Evolutionary conservation across 2,797 vertebrate species (phyloP).

Genomic region (Dromococcyx pavoninus): DNA sequence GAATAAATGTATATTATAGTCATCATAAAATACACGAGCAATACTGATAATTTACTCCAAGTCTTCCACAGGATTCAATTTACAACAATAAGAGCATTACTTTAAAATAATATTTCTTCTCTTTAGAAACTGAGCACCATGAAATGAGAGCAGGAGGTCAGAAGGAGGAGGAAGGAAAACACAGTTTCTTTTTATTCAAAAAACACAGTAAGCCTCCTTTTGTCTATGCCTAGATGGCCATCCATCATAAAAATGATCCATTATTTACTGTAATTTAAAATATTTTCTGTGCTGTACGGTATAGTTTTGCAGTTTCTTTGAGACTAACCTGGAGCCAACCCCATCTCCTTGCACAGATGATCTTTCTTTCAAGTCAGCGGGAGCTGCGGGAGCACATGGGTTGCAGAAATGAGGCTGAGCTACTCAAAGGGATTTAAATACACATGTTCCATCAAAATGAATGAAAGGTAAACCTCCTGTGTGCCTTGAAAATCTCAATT

Average conservation of each 20-base stretch:
- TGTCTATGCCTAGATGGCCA: neutral
- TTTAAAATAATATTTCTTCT: neutral
- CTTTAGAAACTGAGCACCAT: neutral
- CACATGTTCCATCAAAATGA: conserved; percentile 17
- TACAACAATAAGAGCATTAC: neutral
- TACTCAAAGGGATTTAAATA: conserved; percentile 37
- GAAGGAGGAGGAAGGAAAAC: neutral
- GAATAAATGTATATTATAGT: neutral
- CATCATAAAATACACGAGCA: neutral
- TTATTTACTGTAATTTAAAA: conserved; percentile 45
- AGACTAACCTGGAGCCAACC: conserved; percentile 17
- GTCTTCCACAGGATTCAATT: no score
- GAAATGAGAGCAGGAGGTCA: accelerated
- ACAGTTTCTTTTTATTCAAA: neutral
- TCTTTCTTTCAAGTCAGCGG: conserved; percentile 38
- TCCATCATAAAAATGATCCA: conserved; percentile 10
- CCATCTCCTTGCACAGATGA: conserved; percentile 1
- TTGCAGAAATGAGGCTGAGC: conserved; percentile 21
- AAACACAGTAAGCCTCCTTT: neutral
- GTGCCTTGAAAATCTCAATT: conserved; percentile 23
- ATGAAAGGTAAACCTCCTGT: conserved; percentile 7
- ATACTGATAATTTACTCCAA: no score
- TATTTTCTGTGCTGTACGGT: neutral
- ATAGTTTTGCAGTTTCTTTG: conserved; percentile 6
- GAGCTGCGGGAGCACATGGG: neutral